Conservation (phyloP, 37 sponge, comb jelly and placozoan genomes). For the Chondrosia reniformis region DNA sequence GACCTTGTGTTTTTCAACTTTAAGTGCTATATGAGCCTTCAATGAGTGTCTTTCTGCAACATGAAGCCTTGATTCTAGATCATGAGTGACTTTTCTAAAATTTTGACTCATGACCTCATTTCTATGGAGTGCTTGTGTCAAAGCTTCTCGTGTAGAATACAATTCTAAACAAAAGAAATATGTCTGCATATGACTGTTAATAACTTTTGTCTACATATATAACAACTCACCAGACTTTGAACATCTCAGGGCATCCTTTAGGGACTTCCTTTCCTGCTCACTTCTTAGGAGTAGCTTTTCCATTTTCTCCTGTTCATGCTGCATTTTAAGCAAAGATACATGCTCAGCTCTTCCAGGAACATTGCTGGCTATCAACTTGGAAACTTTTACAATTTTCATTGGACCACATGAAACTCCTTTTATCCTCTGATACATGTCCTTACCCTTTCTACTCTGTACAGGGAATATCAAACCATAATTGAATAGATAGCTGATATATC, state of each 20-base stretch:
- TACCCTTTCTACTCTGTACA: too few species aligned
- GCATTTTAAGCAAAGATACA: conserved; percentile 19
- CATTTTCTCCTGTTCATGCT: conserved; percentile 27
- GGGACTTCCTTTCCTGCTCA: neutral
- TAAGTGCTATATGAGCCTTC: neutral
- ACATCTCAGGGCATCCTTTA: neutral
- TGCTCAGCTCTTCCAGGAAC: conserved; percentile 15
- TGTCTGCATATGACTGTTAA: neutral
- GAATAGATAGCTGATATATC: too few species aligned
- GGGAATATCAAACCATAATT: too few species aligned
- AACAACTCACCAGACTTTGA: neutral
- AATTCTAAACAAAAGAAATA: neutral
- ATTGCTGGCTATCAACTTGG: conserved; percentile 14
- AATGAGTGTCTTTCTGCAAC: neutral
- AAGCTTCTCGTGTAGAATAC: neutral
- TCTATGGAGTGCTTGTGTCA: neutral
- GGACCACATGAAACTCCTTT: too few species aligned
- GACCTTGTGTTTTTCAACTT: neutral
- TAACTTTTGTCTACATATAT: neutral
- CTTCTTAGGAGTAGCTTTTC: conserved; percentile 29
- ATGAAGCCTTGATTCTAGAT: neutral
- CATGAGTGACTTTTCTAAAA: neutral
- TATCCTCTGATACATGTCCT: too few species aligned
- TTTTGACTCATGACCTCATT: neutral
- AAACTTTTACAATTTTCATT: neutral